Evolutionary conservation across 2,113 vertebrate species (phyloP).

Genomic region (Salvelinus alpinus): DNA sequence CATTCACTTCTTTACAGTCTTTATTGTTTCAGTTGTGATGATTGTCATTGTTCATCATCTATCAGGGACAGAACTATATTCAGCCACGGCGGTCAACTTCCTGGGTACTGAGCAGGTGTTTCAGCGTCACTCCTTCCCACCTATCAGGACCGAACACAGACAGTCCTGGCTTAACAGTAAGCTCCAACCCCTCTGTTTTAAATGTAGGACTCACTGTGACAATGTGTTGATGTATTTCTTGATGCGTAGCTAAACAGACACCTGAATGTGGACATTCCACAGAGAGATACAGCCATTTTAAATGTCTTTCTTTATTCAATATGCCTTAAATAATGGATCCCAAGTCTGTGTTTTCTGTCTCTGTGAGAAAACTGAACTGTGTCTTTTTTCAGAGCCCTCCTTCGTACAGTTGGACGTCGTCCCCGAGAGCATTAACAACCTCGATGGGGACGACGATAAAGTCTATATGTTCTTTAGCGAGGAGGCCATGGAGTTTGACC

Average conservation of each 20-base stretch:
- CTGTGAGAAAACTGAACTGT: too few species aligned
- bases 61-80: background rate
- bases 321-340: too few species aligned
- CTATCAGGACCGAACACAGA: background rate
- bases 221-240: background rate
- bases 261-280: too few species aligned
- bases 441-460: background rate
- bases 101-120: background rate
- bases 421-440: background rate
- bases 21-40: background rate
- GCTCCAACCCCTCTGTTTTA: background rate
- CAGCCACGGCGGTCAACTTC: background rate
- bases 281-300: too few species aligned
- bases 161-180: slow-evolving; percentile 1
- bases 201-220: background rate
- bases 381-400: background rate
- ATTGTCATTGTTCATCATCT: background rate
- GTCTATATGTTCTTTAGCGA: slow-evolving; percentile 1
- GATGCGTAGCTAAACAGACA: too few species aligned
- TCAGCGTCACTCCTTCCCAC: background rate
- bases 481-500: background rate
- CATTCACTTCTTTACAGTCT: background rate
- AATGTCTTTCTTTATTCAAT: too few species aligned
- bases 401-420: background rate
- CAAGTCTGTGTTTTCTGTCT: too few species aligned